Conservation (phyloP, 1,140 invertebrate genomes). For the Aphaenogaster floridana region DNA sequence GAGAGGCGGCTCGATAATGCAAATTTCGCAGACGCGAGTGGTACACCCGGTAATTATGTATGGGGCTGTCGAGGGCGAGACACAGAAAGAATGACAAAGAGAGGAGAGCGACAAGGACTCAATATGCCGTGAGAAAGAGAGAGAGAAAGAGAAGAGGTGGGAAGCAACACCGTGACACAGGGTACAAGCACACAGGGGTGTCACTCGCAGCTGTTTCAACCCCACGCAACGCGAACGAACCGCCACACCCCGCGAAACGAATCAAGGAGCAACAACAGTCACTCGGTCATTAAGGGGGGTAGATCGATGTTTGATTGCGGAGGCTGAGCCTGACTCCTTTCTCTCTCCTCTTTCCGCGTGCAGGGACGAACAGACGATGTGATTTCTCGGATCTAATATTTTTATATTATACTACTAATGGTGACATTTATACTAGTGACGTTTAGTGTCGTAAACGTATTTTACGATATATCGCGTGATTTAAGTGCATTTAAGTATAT, state of each 20-base stretch:
- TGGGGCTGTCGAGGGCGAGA: slow-evolving; percentile 60
- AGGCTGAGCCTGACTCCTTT: slow-evolving; percentile 67
- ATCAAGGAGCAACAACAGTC: slow-evolving; percentile 76
- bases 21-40: slow-evolving; percentile 73
- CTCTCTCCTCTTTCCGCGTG: not conserved
- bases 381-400: not conserved
- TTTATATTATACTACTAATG: not conserved
- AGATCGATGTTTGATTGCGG: slow-evolving; percentile 79
- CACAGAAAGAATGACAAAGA: slow-evolving; percentile 29
- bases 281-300: slow-evolving; percentile 80
- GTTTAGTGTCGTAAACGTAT: not conserved
- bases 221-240: slow-evolving; percentile 63
- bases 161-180: slow-evolving; percentile 61
- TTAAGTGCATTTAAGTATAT: not conserved
- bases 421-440: not conserved
- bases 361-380: not conserved
- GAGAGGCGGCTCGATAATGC: slow-evolving; percentile 72
- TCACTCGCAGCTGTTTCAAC: slow-evolving; percentile 80
- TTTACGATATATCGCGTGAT: not conserved
- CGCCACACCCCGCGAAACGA: slow-evolving; percentile 68
- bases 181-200: slow-evolving; percentile 70
- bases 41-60: slow-evolving; percentile 76
- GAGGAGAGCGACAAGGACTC: slow-evolving; percentile 10
- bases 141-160: slow-evolving; percentile 19
- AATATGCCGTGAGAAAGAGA: not conserved